Percentiles rank a stretch among this genome's conserved stretches.
phyloP scores from a whole-genome alignment of 2,888 invertebrate genomes.

The Mylabris sibirica region DNA sequence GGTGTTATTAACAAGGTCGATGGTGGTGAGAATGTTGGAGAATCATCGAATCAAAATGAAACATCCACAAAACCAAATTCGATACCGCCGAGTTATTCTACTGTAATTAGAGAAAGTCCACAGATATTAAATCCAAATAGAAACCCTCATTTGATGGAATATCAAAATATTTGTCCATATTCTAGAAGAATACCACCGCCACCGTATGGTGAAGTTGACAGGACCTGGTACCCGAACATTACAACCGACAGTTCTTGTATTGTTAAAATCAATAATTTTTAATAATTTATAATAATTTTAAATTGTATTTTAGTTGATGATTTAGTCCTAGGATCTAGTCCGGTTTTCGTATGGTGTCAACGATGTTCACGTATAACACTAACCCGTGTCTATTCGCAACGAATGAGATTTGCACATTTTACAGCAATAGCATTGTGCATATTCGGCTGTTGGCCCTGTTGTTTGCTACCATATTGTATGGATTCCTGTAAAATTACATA shows the following conservation, averaged over 20 bases:
- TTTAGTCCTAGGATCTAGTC: constrained; percentile 54
- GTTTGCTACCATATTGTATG: constrained; percentile 57
- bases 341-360: constrained; percentile 54
- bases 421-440: constrained; percentile 56
- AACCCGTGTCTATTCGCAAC: constrained; percentile 50
- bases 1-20: background rate
- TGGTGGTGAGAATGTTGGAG: background rate
- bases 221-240: constrained; percentile 39
- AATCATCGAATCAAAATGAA: background rate
- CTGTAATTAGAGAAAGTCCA: constrained; percentile 25
- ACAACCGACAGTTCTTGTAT: constrained; percentile 41
- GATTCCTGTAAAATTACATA: constrained; percentile 57
- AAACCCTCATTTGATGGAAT: constrained; percentile 23
- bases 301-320: constrained; percentile 45
- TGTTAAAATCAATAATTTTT: constrained; percentile 9
- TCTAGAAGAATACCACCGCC: constrained; percentile 47
- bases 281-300: constrained; percentile 5
- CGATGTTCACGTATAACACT: constrained; percentile 53
- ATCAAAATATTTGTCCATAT: constrained; percentile 34
- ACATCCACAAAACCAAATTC: background rate
- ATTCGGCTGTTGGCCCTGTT: constrained; percentile 60
- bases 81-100: constrained; percentile 29
- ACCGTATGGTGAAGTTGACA: constrained; percentile 48
- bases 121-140: constrained; percentile 22
- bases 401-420: constrained; percentile 55